Evolutionary conservation across 1,140 invertebrate species (phyloP).

Genomic region (Cyclina sinensis): DNA sequence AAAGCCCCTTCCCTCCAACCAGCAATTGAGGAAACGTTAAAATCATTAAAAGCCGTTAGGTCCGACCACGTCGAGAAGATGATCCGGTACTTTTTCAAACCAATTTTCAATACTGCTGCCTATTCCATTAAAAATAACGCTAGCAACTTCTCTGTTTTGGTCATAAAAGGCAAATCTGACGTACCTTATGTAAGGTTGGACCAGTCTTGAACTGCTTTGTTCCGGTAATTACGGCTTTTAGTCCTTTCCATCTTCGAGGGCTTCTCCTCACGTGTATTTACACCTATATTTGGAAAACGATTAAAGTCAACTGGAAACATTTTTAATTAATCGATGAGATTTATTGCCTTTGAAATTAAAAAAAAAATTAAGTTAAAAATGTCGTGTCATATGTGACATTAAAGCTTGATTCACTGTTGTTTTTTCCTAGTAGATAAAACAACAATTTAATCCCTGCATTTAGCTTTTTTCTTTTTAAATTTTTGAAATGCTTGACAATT

Average conservation of each 20-base stretch:
- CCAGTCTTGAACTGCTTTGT: not conserved
- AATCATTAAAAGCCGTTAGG: not conserved
- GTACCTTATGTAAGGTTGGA: not conserved
- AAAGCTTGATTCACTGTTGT: too few species aligned
- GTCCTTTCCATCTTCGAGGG: conserved; percentile 28
- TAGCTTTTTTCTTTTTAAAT: too few species aligned
- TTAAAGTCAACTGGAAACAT: too few species aligned
- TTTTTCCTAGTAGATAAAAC: too few species aligned
- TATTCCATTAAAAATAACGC: conserved; percentile 34
- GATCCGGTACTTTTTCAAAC: conserved; percentile 24
- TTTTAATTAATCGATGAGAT: too few species aligned
- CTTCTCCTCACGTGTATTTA: not conserved
- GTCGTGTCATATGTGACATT: too few species aligned
- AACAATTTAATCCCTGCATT: too few species aligned
- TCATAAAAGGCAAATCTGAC: conserved; percentile 45
- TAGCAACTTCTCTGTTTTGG: conserved; percentile 1
- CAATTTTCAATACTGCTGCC: conserved; percentile 5
- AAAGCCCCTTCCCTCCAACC: not conserved
- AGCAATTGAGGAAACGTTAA: not conserved
- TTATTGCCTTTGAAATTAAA: too few species aligned
- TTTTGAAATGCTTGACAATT: too few species aligned
- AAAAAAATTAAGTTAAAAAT: too few species aligned
- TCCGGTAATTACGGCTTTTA: not conserved
- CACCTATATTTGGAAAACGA: conserved; percentile 16
- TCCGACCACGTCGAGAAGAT: conserved; percentile 39